These are phyloP conservation scores for Erythrolamprus reginae DNA, from an alignment of 2,113 vertebrate genomes.

Conservation along the genomic window DNA sequence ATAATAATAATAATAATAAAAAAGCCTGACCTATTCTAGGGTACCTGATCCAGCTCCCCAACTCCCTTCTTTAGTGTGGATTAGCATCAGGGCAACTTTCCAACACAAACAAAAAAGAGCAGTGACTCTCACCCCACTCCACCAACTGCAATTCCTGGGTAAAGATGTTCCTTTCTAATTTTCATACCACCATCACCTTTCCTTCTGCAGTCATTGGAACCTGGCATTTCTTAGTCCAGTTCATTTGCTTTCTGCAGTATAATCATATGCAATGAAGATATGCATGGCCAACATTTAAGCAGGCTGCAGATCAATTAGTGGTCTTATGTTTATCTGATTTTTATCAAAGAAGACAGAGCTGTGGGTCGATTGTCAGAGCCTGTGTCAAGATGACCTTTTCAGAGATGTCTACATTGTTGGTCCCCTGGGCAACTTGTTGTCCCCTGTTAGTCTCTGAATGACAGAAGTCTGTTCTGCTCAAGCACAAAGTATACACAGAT, in stretches of 20 bases:
- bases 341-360: conserved; percentile 98
- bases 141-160: conserved; percentile 46
- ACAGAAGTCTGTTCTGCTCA: conserved; percentile 98
- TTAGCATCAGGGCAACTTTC: conserved; percentile 61
- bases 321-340: conserved; percentile 99
- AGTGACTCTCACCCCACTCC: conserved; percentile 30
- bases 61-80: conserved; percentile 58
- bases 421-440: conserved; percentile 88
- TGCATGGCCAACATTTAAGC: conserved; percentile 90
- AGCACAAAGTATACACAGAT: conserved; percentile 99
- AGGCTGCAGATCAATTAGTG: conserved; percentile 86
- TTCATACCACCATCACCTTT: conserved; percentile 69
- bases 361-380: conserved; percentile 97
- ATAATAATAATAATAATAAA: too few species aligned
- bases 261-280: conserved; percentile 89
- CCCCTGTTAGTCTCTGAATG: conserved; percentile 95
- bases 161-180: conserved; percentile 65
- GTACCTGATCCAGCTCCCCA: conserved; percentile 55
- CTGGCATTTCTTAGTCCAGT: conserved; percentile 72
- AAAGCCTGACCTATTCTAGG: conserved; percentile 49
- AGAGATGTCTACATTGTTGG: conserved; percentile 86
- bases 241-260: conserved; percentile 75
- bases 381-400: conserved; percentile 99
- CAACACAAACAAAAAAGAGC: conserved; percentile 49
- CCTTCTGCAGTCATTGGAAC: conserved; percentile 66